Evolutionary conservation across 2,113 vertebrate genomes (phyloP), one percentile per base, ranked within the genome.

Genomic region (Micromys minutus): DNA sequence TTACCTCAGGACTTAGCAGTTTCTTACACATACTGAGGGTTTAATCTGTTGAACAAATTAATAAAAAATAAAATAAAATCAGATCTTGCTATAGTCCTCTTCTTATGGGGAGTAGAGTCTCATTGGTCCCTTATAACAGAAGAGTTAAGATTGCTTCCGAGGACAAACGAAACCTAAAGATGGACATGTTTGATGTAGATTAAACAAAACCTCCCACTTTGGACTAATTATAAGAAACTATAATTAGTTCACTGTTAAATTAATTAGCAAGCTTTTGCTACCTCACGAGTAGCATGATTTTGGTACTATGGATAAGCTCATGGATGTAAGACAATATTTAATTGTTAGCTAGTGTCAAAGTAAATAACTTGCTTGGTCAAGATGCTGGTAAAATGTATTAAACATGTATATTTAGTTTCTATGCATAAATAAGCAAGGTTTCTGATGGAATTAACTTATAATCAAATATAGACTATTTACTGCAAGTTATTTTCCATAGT

Each of bases 181-280:
- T 91, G 71, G 93, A 90, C 91, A 45, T 59, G 47, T 92, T 95
- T 97, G 79, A 93, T 97, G 83, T 84, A 96, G 91, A 92, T 94
- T 80, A 96, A 95, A 90, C 12, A 34, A 92, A 94, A 94, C 42
- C 93, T 93, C 79, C 93, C 84, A 26, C 42, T 11, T 95, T 74
- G 22, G 42, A 63, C 79, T 91, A 94, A 97, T 95, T 96, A 89
- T 81, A 94, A 91, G 63, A 94, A 95, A 94, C 92, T 95, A 94
- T 95, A 96, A 96, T 91, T 94, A 97, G 80, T 47, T 96, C 87
- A 7, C 59, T 95, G 95, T 86, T 97, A 97, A 97, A 94, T 92
- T 95, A 86, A 97, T 94, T 89, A 91, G 84, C 65, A 94, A 92
- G 80, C 71, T 94, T 96, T 94, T 93, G 84, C 79, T 91, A 89